Evolutionary conservation across 2,888 invertebrate genomes (phyloP).

Genomic region (Lacanobia oleracea): DNA sequence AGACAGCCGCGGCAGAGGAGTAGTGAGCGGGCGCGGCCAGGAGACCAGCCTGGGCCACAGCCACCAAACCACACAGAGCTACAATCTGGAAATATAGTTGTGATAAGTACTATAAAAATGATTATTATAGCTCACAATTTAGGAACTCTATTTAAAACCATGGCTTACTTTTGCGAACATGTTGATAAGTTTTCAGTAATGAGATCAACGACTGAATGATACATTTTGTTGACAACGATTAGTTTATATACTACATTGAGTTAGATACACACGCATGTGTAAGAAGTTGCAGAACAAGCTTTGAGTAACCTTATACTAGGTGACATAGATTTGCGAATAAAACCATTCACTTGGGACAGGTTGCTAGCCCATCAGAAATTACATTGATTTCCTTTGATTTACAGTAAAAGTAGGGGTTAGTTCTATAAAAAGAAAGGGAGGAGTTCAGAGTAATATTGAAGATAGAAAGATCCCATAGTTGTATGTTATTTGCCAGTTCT

Average conservation of each 20-base stretch:
- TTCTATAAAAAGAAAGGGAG: background rate
- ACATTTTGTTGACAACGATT: conserved; percentile 19
- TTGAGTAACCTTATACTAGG: conserved; percentile 52
- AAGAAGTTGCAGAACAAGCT: conserved; percentile 51
- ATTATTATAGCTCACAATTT: background rate
- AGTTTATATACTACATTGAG: conserved; percentile 44
- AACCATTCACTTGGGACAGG: conserved; percentile 49
- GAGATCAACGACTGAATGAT: conserved; percentile 56
- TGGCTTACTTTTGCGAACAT: conserved; percentile 61
- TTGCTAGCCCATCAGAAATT: conserved; percentile 58
- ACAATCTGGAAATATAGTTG: conserved; percentile 56
- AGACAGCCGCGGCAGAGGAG: conserved; percentile 73
- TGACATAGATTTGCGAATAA: conserved; percentile 45
- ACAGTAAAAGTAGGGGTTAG: background rate
- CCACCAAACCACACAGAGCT: conserved; percentile 70
- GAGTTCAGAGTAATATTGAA: too few relatives aligned
- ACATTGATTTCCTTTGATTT: conserved; percentile 2
- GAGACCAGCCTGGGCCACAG: conserved; percentile 71
- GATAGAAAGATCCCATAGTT: too few relatives aligned
- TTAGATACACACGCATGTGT: conserved; percentile 31
- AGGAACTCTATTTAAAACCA: background rate
- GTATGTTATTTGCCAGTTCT: too few relatives aligned
- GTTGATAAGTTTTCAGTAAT: conserved; percentile 44
- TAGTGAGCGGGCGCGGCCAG: conserved; percentile 74
- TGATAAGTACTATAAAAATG: background rate